A percentile compares a stretch with the other conserved stretches of the same genome.
phyloP scores from a whole-genome alignment of 1,140 invertebrate genomes.

The Paralvinella palmiformis region DNA sequence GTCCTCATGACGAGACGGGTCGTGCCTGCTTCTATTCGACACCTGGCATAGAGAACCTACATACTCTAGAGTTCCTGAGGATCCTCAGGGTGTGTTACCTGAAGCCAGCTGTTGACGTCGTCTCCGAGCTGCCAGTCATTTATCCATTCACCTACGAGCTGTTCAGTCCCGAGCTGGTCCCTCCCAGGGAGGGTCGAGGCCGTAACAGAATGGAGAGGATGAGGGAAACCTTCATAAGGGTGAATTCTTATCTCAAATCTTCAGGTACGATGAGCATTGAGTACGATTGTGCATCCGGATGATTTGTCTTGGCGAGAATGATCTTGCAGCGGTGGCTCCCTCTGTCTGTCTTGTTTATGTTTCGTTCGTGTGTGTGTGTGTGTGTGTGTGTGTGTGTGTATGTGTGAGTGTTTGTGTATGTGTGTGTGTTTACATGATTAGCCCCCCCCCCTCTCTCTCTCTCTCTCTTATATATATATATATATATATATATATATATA shows the following conservation, averaged over 20 bases:
- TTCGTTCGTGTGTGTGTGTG: too few species aligned
- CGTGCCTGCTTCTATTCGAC: constrained; percentile 9
- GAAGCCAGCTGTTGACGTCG: not conserved
- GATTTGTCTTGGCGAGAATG: not conserved
- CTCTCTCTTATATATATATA: too few species aligned
- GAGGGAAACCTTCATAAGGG: constrained; percentile 15
- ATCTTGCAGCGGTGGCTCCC: not conserved
- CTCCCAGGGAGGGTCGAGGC: not conserved
- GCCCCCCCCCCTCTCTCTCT: too few species aligned
- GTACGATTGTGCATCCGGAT: not conserved
- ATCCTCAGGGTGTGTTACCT: constrained; percentile 9
- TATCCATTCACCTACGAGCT: constrained; percentile 17
- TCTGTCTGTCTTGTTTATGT: not conserved
- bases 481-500: too few species aligned
- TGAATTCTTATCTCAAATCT: constrained; percentile 9
- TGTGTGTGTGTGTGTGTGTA: not conserved
- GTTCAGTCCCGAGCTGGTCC: constrained; percentile 17
- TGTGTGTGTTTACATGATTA: not conserved
- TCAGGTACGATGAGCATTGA: constrained; percentile 7
- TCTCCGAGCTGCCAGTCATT: not conserved
- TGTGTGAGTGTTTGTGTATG: not conserved
- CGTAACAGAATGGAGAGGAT: constrained; percentile 11
- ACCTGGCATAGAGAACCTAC: constrained; percentile 11
- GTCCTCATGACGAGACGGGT: constrained; percentile 12
- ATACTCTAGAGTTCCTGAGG: constrained; percentile 13